phyloP scores from a whole-genome alignment of 1,140 invertebrate species.

The Leptopilina clavipes region DNA sequence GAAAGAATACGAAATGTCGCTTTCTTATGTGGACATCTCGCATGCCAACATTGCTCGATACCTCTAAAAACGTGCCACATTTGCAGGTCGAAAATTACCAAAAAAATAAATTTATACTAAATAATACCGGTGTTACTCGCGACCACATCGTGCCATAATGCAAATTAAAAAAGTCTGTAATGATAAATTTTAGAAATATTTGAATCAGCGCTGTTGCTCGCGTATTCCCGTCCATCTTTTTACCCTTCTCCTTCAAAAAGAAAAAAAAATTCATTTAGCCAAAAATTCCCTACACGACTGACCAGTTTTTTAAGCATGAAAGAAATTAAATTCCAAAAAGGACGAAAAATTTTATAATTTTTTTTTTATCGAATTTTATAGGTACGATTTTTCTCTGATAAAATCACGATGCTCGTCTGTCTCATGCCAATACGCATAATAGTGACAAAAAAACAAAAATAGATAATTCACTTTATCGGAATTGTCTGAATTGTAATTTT shows the following conservation, averaged over 20 bases:
- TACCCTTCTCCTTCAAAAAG: not conserved
- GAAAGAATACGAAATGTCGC: conserved; percentile 86
- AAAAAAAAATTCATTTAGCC: not conserved
- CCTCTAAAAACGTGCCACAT: conserved; percentile 92
- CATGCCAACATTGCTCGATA: conserved; percentile 88
- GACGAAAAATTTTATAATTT: not conserved
- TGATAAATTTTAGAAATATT: conserved; percentile 37
- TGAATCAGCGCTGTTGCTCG: conserved; percentile 32
- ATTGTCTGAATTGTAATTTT: conserved; percentile 39
- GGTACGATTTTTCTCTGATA: conserved; percentile 14
- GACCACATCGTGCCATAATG: conserved; percentile 53
- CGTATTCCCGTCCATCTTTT: conserved; percentile 41
- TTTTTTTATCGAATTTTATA: not conserved
- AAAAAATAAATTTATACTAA: conserved; percentile 90
- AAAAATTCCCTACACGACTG: not conserved
- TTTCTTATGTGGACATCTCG: conserved; percentile 92
- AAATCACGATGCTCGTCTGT: conserved; percentile 16
- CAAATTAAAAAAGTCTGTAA: conserved; percentile 46
- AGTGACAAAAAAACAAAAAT: conserved; percentile 3
- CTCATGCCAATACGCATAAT: conserved; percentile 27
- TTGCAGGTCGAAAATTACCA: conserved; percentile 91
- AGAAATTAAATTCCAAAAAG: not conserved
- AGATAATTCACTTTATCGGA: conserved; percentile 6
- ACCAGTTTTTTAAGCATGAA: not conserved
- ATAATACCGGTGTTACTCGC: not conserved